phyloP scores from a whole-genome alignment of 23 tunicate species.

The Diplosoma virens region DNA sequence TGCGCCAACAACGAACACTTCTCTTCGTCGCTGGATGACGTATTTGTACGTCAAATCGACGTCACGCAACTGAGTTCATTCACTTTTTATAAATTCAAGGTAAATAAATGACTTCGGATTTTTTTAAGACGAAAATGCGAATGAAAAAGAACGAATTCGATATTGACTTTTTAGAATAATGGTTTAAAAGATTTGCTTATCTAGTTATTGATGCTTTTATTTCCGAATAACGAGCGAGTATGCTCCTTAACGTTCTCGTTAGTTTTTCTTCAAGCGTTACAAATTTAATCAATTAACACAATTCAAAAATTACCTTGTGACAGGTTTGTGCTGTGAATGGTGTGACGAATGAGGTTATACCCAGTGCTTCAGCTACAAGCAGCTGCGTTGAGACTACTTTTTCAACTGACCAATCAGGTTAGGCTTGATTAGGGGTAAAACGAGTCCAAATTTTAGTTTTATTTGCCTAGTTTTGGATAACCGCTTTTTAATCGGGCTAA shows the following conservation, averaged over 20 bases:
- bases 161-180: no score
- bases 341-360: constrained; percentile 40
- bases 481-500: no score
- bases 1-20: constrained; percentile 40
- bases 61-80: constrained; percentile 32
- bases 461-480: no score
- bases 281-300: no score
- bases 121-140: not conserved
- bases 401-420: constrained; percentile 53
- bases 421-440: no score
- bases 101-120: constrained; percentile 8
- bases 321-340: constrained; percentile 76
- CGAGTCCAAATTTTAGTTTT: no score
- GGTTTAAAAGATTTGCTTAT: no score
- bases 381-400: constrained; percentile 40
- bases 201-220: no score
- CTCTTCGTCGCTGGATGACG: constrained; percentile 13
- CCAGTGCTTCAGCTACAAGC: constrained; percentile 17
- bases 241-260: no score
- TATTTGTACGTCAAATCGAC: constrained; percentile 1
- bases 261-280: no score
- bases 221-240: no score
- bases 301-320: not conserved
- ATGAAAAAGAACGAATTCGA: no score
- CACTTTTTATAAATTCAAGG: constrained; percentile 65